A percentile compares a stretch with the other conserved stretches of the same genome.
phyloP scores from a whole-genome alignment of 2,797 vertebrate species.

The Linurgus olivaceus region DNA sequence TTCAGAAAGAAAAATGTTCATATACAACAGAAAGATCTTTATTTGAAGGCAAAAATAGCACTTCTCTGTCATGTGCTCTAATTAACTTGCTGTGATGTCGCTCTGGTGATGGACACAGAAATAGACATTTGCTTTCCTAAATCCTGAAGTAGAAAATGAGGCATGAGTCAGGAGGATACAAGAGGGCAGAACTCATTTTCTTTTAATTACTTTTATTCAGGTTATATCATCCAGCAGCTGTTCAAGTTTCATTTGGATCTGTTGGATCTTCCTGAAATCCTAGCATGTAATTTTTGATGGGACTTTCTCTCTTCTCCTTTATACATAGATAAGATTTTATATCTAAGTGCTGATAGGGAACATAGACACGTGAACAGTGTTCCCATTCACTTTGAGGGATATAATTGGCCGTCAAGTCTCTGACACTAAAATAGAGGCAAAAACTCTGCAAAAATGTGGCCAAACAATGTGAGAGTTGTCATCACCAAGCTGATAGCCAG shows the following conservation, averaged over 20 bases:
- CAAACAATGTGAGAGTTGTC: not conserved
- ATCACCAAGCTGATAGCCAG: not conserved
- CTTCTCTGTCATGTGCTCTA: conserved; percentile 52
- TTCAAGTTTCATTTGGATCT: conserved; percentile 34
- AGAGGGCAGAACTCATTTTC: conserved; percentile 62
- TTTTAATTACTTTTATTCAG: conserved; percentile 68
- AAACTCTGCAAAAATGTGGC: not conserved
- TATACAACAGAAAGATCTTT: conserved; percentile 35
- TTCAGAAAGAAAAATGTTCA: conserved; percentile 48
- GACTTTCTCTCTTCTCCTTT: not conserved
- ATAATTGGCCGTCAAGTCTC: not conserved
- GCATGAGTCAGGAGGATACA: conserved; percentile 62
- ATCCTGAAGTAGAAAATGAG: conserved; percentile 57
- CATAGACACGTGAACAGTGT: not conserved
- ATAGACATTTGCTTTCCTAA: conserved; percentile 63
- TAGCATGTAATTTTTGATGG: conserved; percentile 20
- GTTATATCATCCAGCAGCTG: conserved; percentile 56
- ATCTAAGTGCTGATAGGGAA: not conserved
- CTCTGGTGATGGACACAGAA: conserved; percentile 60
- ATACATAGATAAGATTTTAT: not conserved
- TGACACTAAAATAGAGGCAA: not conserved
- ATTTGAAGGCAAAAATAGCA: conserved; percentile 58
- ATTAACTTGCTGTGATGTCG: conserved; percentile 63
- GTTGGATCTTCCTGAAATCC: conserved; percentile 26
- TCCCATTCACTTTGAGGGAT: not conserved